Evolutionary conservation across 2,113 vertebrate species (phyloP).

Genomic region (Lycaon pictus): DNA sequence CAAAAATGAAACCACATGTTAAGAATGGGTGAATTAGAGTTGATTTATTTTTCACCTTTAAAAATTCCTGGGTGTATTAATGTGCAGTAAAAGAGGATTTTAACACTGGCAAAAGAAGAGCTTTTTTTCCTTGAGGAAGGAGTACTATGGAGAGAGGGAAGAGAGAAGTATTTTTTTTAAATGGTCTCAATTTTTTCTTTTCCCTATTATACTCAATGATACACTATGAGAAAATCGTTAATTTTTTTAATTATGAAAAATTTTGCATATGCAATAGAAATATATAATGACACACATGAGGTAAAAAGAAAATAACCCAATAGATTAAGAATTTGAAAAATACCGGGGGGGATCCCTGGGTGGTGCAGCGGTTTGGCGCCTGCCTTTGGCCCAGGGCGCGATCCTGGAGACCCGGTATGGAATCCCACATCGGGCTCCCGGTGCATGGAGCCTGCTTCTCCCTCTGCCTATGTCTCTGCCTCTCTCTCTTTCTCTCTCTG

Average conservation of each 20-base stretch:
- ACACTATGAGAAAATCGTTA: neutral
- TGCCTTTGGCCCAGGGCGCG: no score
- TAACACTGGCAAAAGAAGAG: constrained; percentile 24
- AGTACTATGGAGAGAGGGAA: neutral
- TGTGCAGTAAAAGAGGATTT: neutral
- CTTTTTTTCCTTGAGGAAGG: constrained; percentile 40
- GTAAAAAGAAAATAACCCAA: neutral
- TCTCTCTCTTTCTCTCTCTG: no score
- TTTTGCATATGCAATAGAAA: neutral
- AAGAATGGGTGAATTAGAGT: neutral
- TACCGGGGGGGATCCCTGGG: neutral
- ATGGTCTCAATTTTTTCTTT: neutral
- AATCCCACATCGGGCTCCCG: no score
- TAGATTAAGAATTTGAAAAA: constrained; percentile 23
- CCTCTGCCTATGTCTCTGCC: no score
- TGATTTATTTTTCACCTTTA: constrained; percentile 30
- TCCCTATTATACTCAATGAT: neutral
- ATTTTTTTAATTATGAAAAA: constrained; percentile 28
- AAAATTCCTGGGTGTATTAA: constrained; percentile 2
- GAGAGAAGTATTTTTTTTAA: neutral
- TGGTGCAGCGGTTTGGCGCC: no score
- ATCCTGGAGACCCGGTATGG: no score
- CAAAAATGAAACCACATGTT: constrained; percentile 14
- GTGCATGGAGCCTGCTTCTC: no score
- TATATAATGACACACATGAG: neutral